Evolutionary conservation across 2,797 vertebrate genomes (phyloP).

Genomic region (Pseudotriccus pelzelni): DNA sequence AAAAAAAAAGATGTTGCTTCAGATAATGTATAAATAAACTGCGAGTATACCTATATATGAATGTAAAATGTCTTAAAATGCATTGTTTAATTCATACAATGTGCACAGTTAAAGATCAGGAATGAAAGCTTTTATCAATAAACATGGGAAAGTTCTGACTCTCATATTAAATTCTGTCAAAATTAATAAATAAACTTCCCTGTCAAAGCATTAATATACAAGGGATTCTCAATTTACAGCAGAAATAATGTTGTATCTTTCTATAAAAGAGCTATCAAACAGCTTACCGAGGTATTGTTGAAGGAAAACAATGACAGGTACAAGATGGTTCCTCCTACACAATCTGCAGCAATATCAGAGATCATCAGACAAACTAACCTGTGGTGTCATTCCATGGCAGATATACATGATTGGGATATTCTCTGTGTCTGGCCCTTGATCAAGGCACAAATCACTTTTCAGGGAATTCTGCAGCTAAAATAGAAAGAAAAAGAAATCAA

Average conservation of each 20-base stretch:
- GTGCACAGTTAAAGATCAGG: not conserved
- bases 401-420: constrained; percentile 96
- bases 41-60: not conserved
- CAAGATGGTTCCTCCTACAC: not conserved
- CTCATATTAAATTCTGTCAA: not conserved
- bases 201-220: not conserved
- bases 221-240: not conserved
- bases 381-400: constrained; percentile 96
- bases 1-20: not conserved
- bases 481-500: constrained; percentile 23
- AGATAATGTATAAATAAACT: not conserved
- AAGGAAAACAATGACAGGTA: not conserved
- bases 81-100: not conserved
- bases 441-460: constrained; percentile 95
- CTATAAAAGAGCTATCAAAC: not conserved
- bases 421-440: constrained; percentile 96
- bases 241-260: not conserved
- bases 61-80: not conserved
- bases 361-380: constrained; percentile 80
- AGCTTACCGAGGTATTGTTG: not conserved
- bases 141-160: not conserved
- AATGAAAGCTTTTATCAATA: constrained; percentile 13
- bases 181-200: not conserved
- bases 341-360: not conserved
- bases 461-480: constrained; percentile 92